Evolutionary conservation across 2,797 vertebrate genomes (phyloP).

Genomic region (Hylomyscus alleni): DNA sequence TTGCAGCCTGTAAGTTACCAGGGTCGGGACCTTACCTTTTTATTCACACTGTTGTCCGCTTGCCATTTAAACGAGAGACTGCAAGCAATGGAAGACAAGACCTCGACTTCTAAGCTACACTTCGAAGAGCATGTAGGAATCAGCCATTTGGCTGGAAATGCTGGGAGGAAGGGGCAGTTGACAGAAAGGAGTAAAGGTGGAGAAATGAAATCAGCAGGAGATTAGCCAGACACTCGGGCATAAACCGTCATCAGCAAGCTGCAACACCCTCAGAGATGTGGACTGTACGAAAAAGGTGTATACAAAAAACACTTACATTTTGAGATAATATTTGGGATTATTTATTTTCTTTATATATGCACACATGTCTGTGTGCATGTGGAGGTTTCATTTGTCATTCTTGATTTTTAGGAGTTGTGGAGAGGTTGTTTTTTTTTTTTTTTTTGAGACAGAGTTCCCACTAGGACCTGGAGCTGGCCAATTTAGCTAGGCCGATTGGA

Average conservation of each 20-base stretch:
- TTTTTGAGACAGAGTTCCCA: background rate
- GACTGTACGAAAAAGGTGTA: background rate
- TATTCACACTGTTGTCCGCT: background rate
- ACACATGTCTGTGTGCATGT: background rate
- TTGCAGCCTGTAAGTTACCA: background rate
- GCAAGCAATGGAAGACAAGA: background rate
- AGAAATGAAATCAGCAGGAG: background rate
- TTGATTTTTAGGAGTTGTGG: background rate
- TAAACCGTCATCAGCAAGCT: background rate
- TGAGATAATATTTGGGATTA: background rate
- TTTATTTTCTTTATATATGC: background rate
- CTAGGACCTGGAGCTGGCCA: background rate
- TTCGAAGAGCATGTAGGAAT: background rate
- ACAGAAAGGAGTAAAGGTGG: background rate
- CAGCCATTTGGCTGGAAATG: background rate
- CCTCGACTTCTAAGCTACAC: background rate
- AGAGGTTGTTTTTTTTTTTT: no score
- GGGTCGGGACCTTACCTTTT: background rate
- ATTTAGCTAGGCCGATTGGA: background rate
- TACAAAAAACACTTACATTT: background rate
- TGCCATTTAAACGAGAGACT: background rate
- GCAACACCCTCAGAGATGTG: background rate
- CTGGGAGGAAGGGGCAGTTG: background rate
- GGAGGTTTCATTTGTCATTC: background rate
- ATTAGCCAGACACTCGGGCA: background rate